Evolutionary conservation across 92 coral and sea anemone genomes (phyloP), one percentile per base, ranked within the genome.

Genomic region (Meandrina meandrites): DNA sequence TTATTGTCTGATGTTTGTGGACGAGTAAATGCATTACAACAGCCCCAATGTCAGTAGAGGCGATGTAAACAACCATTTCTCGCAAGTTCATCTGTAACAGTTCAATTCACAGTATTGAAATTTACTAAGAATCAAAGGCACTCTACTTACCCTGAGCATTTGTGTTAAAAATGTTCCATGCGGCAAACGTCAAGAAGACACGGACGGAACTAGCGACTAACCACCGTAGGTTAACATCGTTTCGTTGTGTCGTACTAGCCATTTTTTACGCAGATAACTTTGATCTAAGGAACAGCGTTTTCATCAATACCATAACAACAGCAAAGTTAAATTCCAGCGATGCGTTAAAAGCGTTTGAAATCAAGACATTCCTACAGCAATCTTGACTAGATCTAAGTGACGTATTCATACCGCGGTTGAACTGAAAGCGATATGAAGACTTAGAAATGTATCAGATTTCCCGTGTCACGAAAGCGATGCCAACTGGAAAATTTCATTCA

Each of bases 401-500:
- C 82, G 70, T 54, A 54, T 78, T 7, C 15, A 34, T 67, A 31
- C 71, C 18, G 35, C 9, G 64, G 62, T n/a, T 22, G 40, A 24
- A 34, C 32, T 66, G 71, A 66, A 27, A 66, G 71, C 71, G 34
- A 66, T 37, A 5, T 27, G 35, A 15, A 32, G n/a, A 28, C 45
- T 32, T 1, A 18, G 45, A 56, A 56, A 34, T 47, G 78, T 82
- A 69, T 82, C 86, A 50, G 8, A 51, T 82, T 54, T 19, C 85
- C 1, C 1, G 11, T 21, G 47, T 82, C 78, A 79, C 82, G 82
- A 57, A 56, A 34, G 40, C n/a, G 19, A 3, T 47, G 35, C 22
- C 48, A 79, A 15, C 4, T 21, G 70, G 71, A 58, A 79, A 79
- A 34, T 79, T 40, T 81, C 75, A n/a, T 66, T 74, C 51, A 74